These are phyloP conservation scores for Merluccius polli DNA, from an alignment of 2,797 vertebrate species.

Conservation along the genomic window DNA sequence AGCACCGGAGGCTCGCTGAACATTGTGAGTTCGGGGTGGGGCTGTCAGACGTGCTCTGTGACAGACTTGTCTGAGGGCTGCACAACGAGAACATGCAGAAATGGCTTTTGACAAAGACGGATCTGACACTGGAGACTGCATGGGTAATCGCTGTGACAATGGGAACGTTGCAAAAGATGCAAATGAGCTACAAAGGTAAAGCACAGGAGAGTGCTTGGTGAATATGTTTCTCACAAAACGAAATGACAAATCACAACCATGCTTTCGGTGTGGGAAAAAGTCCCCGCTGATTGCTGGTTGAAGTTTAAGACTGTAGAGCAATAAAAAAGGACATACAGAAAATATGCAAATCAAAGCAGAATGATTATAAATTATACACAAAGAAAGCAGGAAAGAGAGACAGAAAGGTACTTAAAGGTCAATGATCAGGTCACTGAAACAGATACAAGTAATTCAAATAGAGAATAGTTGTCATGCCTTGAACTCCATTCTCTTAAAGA, in stretches of 20 bases:
- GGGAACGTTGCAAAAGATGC: slow-evolving; percentile 1
- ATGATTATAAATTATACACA: no score
- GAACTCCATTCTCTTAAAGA: no score
- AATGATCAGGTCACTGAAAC: no score
- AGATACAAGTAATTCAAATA: no score
- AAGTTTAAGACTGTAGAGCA: slow-evolving; percentile 27
- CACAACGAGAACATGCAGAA: slow-evolving; percentile 7
- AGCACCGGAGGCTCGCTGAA: no score
- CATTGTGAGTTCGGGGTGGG: no score
- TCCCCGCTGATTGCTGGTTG: slow-evolving; percentile 24
- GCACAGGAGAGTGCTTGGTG: neutral
- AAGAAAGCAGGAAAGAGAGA: no score
- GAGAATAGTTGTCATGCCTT: no score
- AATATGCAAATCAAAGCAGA: no score
- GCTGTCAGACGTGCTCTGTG: no score
- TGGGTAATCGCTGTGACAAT: neutral
- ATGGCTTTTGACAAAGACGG: slow-evolving; percentile 4
- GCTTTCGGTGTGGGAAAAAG: slow-evolving; percentile 12
- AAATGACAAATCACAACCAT: neutral
- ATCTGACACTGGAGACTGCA: neutral
- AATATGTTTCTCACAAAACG: neutral
- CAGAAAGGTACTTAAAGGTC: no score
- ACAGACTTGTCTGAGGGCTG: no score
- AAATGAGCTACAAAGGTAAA: slow-evolving; percentile 9
- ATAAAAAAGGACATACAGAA: slow-evolving; percentile 21